Evolutionary conservation across 2,888 invertebrate species (phyloP).

Genomic region (Napeogenes sylphis): DNA sequence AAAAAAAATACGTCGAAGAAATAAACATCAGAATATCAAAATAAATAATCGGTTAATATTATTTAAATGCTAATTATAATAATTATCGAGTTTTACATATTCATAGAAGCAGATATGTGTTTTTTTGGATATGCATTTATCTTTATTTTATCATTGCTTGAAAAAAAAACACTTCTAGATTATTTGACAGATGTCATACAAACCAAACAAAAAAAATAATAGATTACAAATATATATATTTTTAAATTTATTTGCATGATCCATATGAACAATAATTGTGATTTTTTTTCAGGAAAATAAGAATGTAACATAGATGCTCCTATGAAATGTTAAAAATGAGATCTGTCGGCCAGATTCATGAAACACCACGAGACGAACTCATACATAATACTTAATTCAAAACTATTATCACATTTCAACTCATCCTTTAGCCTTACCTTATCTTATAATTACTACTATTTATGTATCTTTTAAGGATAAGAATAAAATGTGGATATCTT

Average conservation of each 20-base stretch:
- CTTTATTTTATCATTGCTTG: neutral
- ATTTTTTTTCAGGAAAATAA: neutral
- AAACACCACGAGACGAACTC: slow-evolving; percentile 22
- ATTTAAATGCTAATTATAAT: slow-evolving; percentile 33
- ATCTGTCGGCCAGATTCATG: slow-evolving; percentile 38
- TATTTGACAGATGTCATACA: too few species aligned
- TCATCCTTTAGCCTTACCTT: slow-evolving; percentile 45
- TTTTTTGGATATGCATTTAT: slow-evolving; percentile 48
- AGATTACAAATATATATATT: too few species aligned
- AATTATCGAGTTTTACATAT: slow-evolving; percentile 37
- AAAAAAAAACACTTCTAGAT: neutral
- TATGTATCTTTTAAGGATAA: slow-evolving; percentile 11
- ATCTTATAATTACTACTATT: slow-evolving; percentile 22
- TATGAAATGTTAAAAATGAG: slow-evolving; percentile 55
- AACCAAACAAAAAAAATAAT: too few species aligned
- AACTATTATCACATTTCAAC: slow-evolving; percentile 71
- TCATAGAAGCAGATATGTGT: slow-evolving; percentile 73
- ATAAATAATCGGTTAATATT: slow-evolving; percentile 33
- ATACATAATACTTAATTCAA: slow-evolving; percentile 42
- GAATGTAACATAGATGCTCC: slow-evolving; percentile 57
- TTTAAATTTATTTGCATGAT: too few species aligned
- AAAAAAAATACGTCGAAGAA: slow-evolving; percentile 12
- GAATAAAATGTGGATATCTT: slow-evolving; percentile 9
- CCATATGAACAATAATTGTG: too few species aligned
- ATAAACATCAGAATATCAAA: slow-evolving; percentile 20